Evolutionary conservation across 2,888 invertebrate genomes (phyloP).

Genomic region (Sphecodes monilicornis): DNA sequence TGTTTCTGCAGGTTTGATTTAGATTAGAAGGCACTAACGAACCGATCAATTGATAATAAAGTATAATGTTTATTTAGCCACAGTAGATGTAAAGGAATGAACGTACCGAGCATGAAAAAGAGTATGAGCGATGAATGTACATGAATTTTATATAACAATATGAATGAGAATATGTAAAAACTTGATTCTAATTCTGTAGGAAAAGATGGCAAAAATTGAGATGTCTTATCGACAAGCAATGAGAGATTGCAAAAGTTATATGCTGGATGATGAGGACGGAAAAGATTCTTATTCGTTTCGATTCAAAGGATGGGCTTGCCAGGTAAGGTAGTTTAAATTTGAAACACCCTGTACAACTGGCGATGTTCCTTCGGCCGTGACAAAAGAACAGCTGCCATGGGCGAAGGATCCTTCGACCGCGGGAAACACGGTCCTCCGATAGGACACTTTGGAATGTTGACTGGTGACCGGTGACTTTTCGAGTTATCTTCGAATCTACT

Average conservation of each 20-base stretch:
- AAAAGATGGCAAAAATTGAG: no score
- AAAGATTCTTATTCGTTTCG: neutral
- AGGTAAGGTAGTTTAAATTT: neutral
- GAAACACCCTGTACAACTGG: neutral
- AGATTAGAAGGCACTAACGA: no score
- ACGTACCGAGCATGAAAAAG: no score
- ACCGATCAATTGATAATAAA: no score
- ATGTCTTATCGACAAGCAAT: no score
- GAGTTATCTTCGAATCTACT: constrained; percentile 7
- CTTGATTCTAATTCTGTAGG: no score
- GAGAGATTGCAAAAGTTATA: neutral
- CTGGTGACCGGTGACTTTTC: neutral
- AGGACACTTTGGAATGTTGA: constrained; percentile 7
- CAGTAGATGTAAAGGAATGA: no score
- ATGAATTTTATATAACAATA: no score
- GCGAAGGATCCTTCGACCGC: constrained; percentile 26
- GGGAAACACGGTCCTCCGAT: constrained; percentile 4
- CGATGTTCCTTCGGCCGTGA: constrained; percentile 35
- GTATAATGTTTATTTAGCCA: no score
- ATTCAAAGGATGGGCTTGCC: neutral
- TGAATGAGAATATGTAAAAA: no score
- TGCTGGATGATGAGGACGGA: neutral
- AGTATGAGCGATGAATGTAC: no score
- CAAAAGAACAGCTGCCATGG: constrained; percentile 45
- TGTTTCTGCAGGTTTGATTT: no score